Conservation (phyloP, 1,140 invertebrate species). For the Cydia strobilella region DNA sequence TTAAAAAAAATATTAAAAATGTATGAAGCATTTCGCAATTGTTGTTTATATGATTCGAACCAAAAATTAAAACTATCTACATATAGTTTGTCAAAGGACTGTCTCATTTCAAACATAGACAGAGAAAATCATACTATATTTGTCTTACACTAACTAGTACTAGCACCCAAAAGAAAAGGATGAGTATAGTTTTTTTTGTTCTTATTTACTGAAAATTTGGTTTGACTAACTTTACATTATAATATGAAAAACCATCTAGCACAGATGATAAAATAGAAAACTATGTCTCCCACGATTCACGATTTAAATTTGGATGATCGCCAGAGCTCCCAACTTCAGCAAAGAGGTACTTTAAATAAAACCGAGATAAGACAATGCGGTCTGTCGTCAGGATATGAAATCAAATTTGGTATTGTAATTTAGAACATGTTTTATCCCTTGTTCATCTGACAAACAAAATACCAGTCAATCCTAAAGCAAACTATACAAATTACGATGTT, state of each 20-base stretch:
- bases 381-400: background rate
- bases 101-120: too few relatives aligned
- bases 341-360: background rate
- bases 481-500: background rate
- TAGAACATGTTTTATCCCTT: too few relatives aligned
- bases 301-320: slow-evolving; percentile 12
- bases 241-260: background rate
- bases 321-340: background rate
- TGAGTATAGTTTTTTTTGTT: too few relatives aligned
- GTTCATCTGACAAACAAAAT: background rate
- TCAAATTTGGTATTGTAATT: background rate
- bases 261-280: background rate
- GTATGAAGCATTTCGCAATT: background rate
- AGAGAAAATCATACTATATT: too few relatives aligned
- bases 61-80: too few relatives aligned
- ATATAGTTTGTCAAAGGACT: too few relatives aligned
- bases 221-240: too few relatives aligned
- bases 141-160: too few relatives aligned
- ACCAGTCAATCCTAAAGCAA: background rate
- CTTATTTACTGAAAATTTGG: too few relatives aligned
- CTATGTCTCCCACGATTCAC: background rate
- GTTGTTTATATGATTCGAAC: background rate
- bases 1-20: too few relatives aligned
- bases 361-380: background rate
- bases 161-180: too few relatives aligned